phyloP scores from a whole-genome alignment of 2,797 vertebrate genomes.

The Pseudochaenichthys georgianus region DNA sequence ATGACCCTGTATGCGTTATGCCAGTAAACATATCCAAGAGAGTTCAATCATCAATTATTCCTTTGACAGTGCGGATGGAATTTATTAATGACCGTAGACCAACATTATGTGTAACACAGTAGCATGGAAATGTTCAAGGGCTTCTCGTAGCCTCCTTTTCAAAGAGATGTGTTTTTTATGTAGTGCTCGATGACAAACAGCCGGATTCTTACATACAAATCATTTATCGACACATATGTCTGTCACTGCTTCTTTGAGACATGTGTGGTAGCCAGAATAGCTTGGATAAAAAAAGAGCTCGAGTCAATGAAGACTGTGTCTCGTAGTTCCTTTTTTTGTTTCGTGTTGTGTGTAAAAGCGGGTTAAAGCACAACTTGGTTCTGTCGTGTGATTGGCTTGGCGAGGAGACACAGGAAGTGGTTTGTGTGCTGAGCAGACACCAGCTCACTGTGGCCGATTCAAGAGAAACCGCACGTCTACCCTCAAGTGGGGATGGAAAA shows the following conservation, averaged over 20 bases:
- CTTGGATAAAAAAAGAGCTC: conserved; percentile 28
- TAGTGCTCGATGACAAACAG: conserved; percentile 48
- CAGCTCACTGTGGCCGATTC: conserved; percentile 73
- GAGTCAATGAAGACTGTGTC: conserved; percentile 66
- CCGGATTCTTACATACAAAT: conserved; percentile 35
- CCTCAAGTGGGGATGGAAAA: conserved; percentile 68
- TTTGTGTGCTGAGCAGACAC: conserved; percentile 80
- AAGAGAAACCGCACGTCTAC: conserved; percentile 79
- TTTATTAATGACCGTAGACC: conserved; percentile 45
- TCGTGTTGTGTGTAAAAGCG: conserved; percentile 36
- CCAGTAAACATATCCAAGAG: conserved; percentile 36
- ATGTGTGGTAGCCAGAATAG: conserved; percentile 19
- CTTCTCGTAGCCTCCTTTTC: conserved; percentile 33
- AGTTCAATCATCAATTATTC: conserved; percentile 54
- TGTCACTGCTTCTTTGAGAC: conserved; percentile 31
- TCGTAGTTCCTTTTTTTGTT: conserved; percentile 10
- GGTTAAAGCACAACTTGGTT: conserved; percentile 54
- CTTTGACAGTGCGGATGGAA: conserved; percentile 30
- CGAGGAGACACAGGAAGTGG: conserved; percentile 82
- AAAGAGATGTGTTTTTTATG: conserved; percentile 47
- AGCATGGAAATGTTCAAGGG: conserved; percentile 45
- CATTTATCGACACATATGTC: conserved; percentile 43
- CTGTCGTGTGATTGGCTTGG: conserved; percentile 71
- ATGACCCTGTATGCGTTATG: conserved; percentile 35
- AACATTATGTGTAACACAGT: conserved; percentile 30